Base-by-base conservation (phyloP, 2,113 vertebrate species). In the Gambusia holbrooki region DNA sequence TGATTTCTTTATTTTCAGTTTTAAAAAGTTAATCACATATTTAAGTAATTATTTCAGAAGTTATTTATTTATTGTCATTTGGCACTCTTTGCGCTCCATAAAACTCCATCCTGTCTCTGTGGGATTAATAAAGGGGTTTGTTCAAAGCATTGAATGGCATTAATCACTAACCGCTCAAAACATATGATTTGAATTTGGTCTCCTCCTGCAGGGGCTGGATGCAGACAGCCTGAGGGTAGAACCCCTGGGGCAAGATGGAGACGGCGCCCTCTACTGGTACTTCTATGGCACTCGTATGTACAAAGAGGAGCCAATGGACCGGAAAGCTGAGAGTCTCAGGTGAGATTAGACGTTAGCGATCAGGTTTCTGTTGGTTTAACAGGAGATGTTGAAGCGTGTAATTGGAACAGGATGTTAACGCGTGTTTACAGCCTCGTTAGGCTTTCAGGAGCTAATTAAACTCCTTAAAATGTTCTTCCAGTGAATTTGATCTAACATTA, bases 251-350 rank as follows among this genome's bases (percentile, higher is more conserved):
- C 96, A 98, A 82, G 98, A 99, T 91, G 96, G 95, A 80, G 93
- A 93, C 1, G 97, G 98, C 3, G 97, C 97, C 86, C 95, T 98
- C 92, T 99, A 99, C 82, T 99, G 98, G 98, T 99, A 99, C 92
- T 99, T 99, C 87, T 99, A 99, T 0, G 98, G 98, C 77, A 99
- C 97, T 0, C 93, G 98, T 32, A 96, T 99, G 95, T 99, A 99
- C 93, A 99, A 99, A 91, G 98, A 99, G 82, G 96, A 97, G 45
- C 96, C 96, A 0, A 81, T 94, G n/a, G 83, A 71, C 88, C 93
- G 84, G 13, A 95, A 89, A 79, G 60, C 92, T 48, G 94, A 92
- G 0, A 93, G 90, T 73, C 92, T 91, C 92, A 94, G 97, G 98
- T 98, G 94, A 19, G 2, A 14, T 45, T 42, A 7, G 67, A 72